Evolutionary conservation across 2,888 invertebrate genomes (phyloP).

Genomic region (Antheraea yamamai): DNA sequence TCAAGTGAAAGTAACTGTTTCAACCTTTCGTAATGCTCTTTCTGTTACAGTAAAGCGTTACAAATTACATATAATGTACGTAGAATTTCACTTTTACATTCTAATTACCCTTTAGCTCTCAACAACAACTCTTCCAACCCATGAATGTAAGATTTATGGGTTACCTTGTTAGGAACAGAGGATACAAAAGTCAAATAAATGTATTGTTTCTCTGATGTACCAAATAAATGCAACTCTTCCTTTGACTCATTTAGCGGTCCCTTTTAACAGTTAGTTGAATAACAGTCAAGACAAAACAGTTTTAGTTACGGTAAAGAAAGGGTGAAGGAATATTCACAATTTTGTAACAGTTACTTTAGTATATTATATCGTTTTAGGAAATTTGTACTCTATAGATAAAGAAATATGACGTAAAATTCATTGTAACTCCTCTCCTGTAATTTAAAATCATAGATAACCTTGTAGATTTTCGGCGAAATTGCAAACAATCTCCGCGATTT

Average conservation of each 20-base stretch:
- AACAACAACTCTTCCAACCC: slow-evolving; percentile 56
- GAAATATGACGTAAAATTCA: slow-evolving; percentile 10
- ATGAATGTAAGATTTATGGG: slow-evolving; percentile 67
- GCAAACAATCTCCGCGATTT: slow-evolving; percentile 59
- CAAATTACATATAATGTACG: slow-evolving; percentile 56
- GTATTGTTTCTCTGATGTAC: slow-evolving; percentile 50
- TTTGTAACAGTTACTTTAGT: slow-evolving; percentile 37
- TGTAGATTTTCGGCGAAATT: slow-evolving; percentile 51
- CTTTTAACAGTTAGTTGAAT: slow-evolving; percentile 58
- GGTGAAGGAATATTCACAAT: slow-evolving; percentile 58
- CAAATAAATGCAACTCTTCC: slow-evolving; percentile 75
- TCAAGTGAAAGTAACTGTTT: slow-evolving; percentile 69
- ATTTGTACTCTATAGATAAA: slow-evolving; percentile 26
- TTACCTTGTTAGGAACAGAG: slow-evolving; percentile 56
- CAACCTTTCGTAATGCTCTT: slow-evolving; percentile 45
- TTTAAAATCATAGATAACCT: slow-evolving; percentile 32
- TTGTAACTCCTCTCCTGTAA: not conserved
- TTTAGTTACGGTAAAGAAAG: slow-evolving; percentile 70
- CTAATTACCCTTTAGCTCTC: slow-evolving; percentile 70
- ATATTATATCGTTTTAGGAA: slow-evolving; percentile 1
- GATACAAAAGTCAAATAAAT: slow-evolving; percentile 51
- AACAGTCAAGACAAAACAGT: slow-evolving; percentile 62
- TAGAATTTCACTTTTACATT: slow-evolving; percentile 77
- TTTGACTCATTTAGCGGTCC: slow-evolving; percentile 67
- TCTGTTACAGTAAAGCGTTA: slow-evolving; percentile 54